Evolutionary conservation across 64 coral and sea anemone species (phyloP).

Genomic region (Montipora foliosa): DNA sequence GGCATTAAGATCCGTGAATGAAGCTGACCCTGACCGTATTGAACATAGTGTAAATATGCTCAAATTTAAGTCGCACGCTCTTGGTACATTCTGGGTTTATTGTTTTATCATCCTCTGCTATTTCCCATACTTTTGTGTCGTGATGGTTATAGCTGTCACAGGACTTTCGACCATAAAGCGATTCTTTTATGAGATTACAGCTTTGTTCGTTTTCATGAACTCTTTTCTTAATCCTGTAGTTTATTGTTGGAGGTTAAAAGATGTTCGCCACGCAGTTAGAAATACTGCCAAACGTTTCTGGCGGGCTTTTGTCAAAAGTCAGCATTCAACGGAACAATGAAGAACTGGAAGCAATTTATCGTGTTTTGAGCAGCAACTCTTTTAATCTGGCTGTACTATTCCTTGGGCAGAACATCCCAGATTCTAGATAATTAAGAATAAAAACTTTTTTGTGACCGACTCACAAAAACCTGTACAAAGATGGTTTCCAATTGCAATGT

Average conservation of each 20-base stretch:
- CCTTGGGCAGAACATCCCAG: too few species aligned
- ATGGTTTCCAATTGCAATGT: too few species aligned
- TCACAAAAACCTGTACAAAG: too few species aligned
- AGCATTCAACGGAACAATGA: neutral
- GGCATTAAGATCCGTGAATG: neutral
- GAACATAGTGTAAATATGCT: constrained; percentile 1
- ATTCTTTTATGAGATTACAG: constrained; percentile 27
- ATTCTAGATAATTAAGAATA: too few species aligned
- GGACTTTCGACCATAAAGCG: neutral
- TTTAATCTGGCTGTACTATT: too few species aligned
- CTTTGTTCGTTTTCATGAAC: constrained; percentile 34
- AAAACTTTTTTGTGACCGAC: too few species aligned
- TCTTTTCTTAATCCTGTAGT: constrained; percentile 32
- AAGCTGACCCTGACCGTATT: neutral
- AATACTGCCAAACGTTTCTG: neutral
- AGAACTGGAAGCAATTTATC: neutral
- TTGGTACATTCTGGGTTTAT: constrained; percentile 43
- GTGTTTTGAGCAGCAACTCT: too few species aligned
- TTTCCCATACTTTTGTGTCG: constrained; percentile 36
- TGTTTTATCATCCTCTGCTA: constrained; percentile 26
- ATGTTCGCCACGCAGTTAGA: neutral
- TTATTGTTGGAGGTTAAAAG: constrained; percentile 23
- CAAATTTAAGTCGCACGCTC: constrained; percentile 17
- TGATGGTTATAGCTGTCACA: neutral
- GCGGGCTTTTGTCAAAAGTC: neutral